phyloP scores from a whole-genome alignment of 2,888 invertebrate genomes.

The Mellilla xanthometata region DNA sequence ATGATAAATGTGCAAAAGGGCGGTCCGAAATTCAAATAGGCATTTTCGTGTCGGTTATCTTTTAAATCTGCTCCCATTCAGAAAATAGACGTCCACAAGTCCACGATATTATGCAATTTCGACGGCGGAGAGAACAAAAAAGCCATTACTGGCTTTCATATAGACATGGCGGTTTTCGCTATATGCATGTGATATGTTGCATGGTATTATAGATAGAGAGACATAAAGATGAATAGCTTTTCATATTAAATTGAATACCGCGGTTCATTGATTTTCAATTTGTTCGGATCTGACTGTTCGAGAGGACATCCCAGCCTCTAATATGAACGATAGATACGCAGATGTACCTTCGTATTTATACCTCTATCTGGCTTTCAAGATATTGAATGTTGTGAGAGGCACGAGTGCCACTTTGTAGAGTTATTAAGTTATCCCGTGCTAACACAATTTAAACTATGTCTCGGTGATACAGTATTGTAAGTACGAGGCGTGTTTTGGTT shows the following conservation, averaged over 20 bases:
- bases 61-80: constrained; percentile 20
- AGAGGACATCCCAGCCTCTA: constrained; percentile 46
- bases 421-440: constrained; percentile 31
- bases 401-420: constrained; percentile 33
- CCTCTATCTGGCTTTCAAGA: constrained; percentile 22
- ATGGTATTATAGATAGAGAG: constrained; percentile 21
- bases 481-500: constrained; percentile 10
- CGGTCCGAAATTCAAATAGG: constrained; percentile 17
- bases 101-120: constrained; percentile 26
- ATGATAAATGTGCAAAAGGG: constrained; percentile 24
- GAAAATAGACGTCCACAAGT: constrained; percentile 12
- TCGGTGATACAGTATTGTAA: constrained; percentile 9
- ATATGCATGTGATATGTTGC: constrained; percentile 32
- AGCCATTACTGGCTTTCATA: constrained; percentile 40
- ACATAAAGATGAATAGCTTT: constrained; percentile 64
- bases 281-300: constrained; percentile 56
- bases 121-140: constrained; percentile 31
- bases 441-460: constrained; percentile 20
- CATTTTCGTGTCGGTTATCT: constrained; percentile 25
- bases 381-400: constrained; percentile 41
- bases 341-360: constrained; percentile 44
- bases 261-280: constrained; percentile 79
- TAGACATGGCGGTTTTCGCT: constrained; percentile 32
- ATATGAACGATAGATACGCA: constrained; percentile 37
- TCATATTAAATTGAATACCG: constrained; percentile 70